Base-by-base conservation (phyloP, 2,113 vertebrate species). In the Ascaphus truei region DNA sequence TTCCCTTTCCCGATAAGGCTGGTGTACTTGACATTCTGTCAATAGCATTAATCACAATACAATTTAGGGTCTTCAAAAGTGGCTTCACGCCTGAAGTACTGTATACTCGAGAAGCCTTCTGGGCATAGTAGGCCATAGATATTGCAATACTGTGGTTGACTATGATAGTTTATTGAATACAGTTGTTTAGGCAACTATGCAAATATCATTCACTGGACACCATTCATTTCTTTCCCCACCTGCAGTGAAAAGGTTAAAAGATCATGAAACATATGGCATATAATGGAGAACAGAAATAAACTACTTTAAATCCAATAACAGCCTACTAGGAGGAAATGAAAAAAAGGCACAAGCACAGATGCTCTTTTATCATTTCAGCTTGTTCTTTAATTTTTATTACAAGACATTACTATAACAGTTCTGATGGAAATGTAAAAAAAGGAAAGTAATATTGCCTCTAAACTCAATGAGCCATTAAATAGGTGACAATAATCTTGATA, bases 381-480 rank as follows among this genome's bases (percentile, higher is more conserved):
- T 6, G 53, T 30, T 53, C 10, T 67, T 3, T 76, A 59, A 52
- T 57, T 69, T 78, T 73, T 73, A 71, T 62, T 63, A 55, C 15
- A 12, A 47, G 10, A 39, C 1, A 55, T 62, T 67, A 59, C 66
- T 76, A 11, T 16, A 50, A 57, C 8, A 41, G 15, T 3, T 63
- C 4, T 48, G 18, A 59, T 64, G 36, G 68, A 79, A 77, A 72
- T 52, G 3, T 47, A 50, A 56, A 4, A 75, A 58, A 65, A 55
- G 0, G 9, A 73, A 69, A 62, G 4, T 50, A 2, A 3, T 43
- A 1, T 8, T 7, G 3, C 34, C 4, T 50, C 2, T 43, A 75
- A 73, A 67, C 25, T 16, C 25, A n/a, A 27, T 56, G 26, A 76
- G 31, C 3, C 37, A 64, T 73, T 76, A 30, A 60, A 75, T 45